Percentiles rank a stretch among this genome's conserved stretches.
Evolutionary conservation across 2,888 invertebrate species (phyloP).

Genomic region (Hyalella azteca): DNA sequence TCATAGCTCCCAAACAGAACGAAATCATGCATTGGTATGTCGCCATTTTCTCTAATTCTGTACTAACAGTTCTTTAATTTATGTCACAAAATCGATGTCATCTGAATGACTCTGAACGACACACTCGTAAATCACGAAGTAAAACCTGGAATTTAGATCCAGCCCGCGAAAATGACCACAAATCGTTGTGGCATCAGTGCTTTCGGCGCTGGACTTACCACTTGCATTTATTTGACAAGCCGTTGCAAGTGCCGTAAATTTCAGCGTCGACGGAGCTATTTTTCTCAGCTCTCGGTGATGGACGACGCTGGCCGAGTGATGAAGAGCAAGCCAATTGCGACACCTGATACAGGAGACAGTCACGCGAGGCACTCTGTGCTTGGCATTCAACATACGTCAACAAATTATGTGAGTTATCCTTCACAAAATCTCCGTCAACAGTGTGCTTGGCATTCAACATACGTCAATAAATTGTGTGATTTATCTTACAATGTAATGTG

Average conservation of each 20-base stretch:
- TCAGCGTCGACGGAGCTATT: background rate
- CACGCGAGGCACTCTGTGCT: background rate
- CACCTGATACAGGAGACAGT: background rate
- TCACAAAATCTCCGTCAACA: no score
- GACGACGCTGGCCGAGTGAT: background rate
- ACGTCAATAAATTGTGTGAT: no score
- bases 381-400: no score
- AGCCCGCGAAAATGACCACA: background rate
- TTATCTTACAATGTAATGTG: no score
- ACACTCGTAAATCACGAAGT: background rate
- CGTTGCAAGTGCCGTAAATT: constrained; percentile 12
- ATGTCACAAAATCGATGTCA: background rate
- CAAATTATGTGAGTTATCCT: no score
- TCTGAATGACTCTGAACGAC: background rate
- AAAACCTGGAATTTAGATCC: background rate
- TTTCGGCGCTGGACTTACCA: background rate
- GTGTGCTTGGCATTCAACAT: no score
- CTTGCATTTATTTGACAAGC: constrained; percentile 12
- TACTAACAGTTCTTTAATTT: no score
- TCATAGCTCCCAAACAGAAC: no score
- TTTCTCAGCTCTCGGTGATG: background rate
- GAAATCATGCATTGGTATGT: no score
- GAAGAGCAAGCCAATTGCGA: constrained; percentile 5
- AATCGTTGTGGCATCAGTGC: background rate
- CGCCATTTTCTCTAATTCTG: no score